A percentile compares a stretch with the other conserved stretches of the same genome.
Evolutionary conservation across 2,888 invertebrate genomes (phyloP).

Genomic region (Heliconius sara): DNA sequence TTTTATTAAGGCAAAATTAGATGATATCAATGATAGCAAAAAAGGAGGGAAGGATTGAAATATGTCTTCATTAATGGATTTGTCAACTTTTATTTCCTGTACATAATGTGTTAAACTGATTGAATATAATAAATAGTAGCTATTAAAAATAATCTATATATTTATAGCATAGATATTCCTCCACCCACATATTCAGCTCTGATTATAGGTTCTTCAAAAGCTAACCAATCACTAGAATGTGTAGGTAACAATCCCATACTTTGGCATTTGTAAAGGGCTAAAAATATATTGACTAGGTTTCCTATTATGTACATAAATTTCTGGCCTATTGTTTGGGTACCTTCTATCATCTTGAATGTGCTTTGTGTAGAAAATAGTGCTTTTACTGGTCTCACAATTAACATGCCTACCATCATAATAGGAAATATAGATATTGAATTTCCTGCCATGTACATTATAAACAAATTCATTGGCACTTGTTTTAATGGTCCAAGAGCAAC

Average conservation of each 20-base stretch:
- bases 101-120: constrained; percentile 65
- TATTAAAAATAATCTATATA: constrained; percentile 55
- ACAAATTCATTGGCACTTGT: constrained; percentile 99
- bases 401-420: constrained; percentile 99
- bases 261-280: constrained; percentile 98
- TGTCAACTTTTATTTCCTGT: constrained; percentile 60
- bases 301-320: constrained; percentile 97
- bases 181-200: constrained; percentile 94
- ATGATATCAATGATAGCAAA: constrained; percentile 69
- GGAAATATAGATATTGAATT: constrained; percentile 99
- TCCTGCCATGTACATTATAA: constrained; percentile 99
- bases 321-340: constrained; percentile 94
- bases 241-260: constrained; percentile 98
- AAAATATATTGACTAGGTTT: constrained; percentile 94
- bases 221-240: constrained; percentile 98
- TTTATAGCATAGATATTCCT: constrained; percentile 86
- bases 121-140: constrained; percentile 63
- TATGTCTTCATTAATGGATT: constrained; percentile 41
- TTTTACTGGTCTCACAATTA: constrained; percentile 97
- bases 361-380: constrained; percentile 95
- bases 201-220: constrained; percentile 96
- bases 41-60: constrained; percentile 58
- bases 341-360: constrained; percentile 97
- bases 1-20: constrained; percentile 86
- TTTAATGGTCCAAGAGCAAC: constrained; percentile 97